Conservation (phyloP, 1,140 invertebrate genomes). For the Cherax destructor region DNA sequence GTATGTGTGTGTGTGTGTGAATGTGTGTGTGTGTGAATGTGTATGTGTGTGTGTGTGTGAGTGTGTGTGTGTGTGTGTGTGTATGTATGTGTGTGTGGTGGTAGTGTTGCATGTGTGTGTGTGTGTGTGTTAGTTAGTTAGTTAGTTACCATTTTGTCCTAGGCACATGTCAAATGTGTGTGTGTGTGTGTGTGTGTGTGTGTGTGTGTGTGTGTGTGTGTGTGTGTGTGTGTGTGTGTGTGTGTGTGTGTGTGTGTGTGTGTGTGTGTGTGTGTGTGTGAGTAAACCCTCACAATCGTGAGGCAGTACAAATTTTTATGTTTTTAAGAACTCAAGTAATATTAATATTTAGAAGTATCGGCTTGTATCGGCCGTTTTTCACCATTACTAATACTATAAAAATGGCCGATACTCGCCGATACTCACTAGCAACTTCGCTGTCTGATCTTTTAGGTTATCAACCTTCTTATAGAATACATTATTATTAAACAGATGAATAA, state of each 20-base stretch:
- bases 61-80: too few species aligned
- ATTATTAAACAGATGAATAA: too few species aligned
- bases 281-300: too few species aligned
- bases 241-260: not conserved
- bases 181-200: not conserved
- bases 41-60: conserved; percentile 12
- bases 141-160: too few species aligned
- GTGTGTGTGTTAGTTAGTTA: too few species aligned
- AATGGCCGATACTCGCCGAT: not conserved
- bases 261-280: not conserved
- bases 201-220: not conserved
- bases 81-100: too few species aligned
- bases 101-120: too few species aligned
- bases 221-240: not conserved
- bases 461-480: too few species aligned
- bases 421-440: not conserved
- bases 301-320: not conserved
- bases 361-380: not conserved
- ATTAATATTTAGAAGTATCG: not conserved
- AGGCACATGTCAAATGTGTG: too few species aligned
- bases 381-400: not conserved
- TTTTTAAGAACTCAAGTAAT: not conserved
- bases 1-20: conserved; percentile 9
- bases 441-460: too few species aligned
- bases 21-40: conserved; percentile 6